Evolutionary conservation across 2,113 vertebrate species (phyloP).

Genomic region (Oophaga pumilio): DNA sequence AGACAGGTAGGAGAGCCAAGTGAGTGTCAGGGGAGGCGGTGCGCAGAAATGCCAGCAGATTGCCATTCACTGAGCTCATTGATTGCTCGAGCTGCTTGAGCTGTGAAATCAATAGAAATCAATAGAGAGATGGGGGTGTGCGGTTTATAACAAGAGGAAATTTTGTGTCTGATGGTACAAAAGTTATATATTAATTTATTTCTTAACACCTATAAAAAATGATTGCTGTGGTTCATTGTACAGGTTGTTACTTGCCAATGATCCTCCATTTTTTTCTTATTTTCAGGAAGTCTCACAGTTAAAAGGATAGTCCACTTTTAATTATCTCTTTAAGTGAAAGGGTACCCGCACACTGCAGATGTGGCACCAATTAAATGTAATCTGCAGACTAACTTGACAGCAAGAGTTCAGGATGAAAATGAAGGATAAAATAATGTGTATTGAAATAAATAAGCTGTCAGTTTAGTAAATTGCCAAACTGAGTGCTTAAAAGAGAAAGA

Average conservation of each 20-base stretch:
- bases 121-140: neutral
- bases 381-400: neutral
- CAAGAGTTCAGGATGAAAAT: neutral
- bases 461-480: neutral
- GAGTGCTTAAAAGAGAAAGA: too few species aligned
- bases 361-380: neutral
- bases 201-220: neutral
- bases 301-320: neutral
- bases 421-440: neutral
- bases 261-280: neutral
- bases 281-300: neutral
- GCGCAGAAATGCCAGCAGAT: neutral
- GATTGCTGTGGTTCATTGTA: neutral
- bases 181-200: neutral
- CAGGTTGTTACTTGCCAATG: neutral
- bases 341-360: neutral
- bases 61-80: neutral
- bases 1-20: neutral
- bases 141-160: neutral
- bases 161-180: neutral
- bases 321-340: neutral
- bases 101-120: neutral
- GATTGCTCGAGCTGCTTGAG: neutral
- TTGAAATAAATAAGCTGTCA: neutral
- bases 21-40: neutral